Base-by-base conservation (phyloP, 2,797 vertebrate species). In the Hoplostethus mediterraneus region DNA sequence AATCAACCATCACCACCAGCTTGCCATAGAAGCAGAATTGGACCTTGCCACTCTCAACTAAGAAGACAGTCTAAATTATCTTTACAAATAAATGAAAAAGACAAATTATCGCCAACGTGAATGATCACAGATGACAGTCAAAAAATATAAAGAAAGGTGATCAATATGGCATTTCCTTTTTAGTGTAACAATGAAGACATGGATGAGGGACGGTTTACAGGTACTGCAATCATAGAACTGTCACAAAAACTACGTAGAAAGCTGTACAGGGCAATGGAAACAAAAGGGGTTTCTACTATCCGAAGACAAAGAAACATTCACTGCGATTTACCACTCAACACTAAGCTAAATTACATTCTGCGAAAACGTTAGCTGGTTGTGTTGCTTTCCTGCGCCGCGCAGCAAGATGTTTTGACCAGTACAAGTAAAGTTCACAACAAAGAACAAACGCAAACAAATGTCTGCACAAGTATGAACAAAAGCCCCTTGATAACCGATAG, bases 381-480 rank as follows among this genome's bases (percentile, higher is more conserved):
- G 68, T 72, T 38, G 54, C 52, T 49, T 63, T 65, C 75, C 78
- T 82, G 68, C 59, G 38, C 62, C 21, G 69, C 68, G 78, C 60
- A 73, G 65, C 70, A 36, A 81, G 71, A 73, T 87, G 75, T 81
- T 90, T 77, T 53, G 54, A 31, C 77, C 66, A 16, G 64, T 54
- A 76, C 67, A 52, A 69, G 38, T 48, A 86, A 90, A 90, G 84
- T 90, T 91, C 55, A 74, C 71, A 58, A 79, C 44, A 71, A 68
- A 76, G 63, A 84, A 79, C 72, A 76, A 68, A 78, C 74, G 51
- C 63, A 44, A 2, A 31, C 52, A 63, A 45, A 56, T 7, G 54
- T 73, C 66, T 14, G 1, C 58, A 71, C 30, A 17, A 74, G 63
- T 45, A 66, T 5, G 40, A 36, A 0, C 9, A 47, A 0, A 30